Percentiles rank a stretch among this genome's conserved stretches.
phyloP scores from a whole-genome alignment of 2,797 vertebrate genomes.

The Tadarida brasiliensis region DNA sequence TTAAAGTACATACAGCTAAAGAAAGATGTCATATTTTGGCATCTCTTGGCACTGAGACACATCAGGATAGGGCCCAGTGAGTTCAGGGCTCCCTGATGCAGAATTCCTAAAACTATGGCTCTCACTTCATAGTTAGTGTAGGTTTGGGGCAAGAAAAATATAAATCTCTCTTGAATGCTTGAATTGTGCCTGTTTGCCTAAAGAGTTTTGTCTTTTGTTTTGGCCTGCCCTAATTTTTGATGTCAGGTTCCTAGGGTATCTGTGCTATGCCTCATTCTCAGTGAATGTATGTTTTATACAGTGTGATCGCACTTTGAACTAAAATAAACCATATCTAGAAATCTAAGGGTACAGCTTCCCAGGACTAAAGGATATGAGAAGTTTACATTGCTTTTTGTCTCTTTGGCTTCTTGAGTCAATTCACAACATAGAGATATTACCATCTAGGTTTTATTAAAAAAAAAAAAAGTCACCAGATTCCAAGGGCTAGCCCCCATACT shows the following conservation, averaged over 20 bases:
- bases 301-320: conserved; percentile 79
- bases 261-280: conserved; percentile 25
- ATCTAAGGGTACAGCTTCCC: conserved; percentile 39
- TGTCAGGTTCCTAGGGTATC: conserved; percentile 56
- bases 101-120: conserved; percentile 6
- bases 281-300: conserved; percentile 80
- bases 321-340: conserved; percentile 78
- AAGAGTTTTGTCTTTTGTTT: conserved; percentile 56
- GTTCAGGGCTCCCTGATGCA: conserved; percentile 13
- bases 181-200: conserved; percentile 21
- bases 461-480: not conserved
- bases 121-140: not conserved
- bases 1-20: not conserved
- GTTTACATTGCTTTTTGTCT: conserved; percentile 38
- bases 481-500: not conserved
- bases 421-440: conserved; percentile 38
- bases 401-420: conserved; percentile 45
- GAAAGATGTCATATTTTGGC: conserved; percentile 7
- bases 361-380: conserved; percentile 56
- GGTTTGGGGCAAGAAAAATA: conserved; percentile 25
- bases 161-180: conserved; percentile 63
- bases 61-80: not conserved
- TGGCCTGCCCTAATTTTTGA: conserved; percentile 75
- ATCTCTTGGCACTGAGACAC: not conserved
- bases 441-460: not conserved